Evolutionary conservation across 1,140 invertebrate genomes (phyloP), one percentile per base, ranked within the genome.

Genomic region (Penaeus vannamei): DNA sequence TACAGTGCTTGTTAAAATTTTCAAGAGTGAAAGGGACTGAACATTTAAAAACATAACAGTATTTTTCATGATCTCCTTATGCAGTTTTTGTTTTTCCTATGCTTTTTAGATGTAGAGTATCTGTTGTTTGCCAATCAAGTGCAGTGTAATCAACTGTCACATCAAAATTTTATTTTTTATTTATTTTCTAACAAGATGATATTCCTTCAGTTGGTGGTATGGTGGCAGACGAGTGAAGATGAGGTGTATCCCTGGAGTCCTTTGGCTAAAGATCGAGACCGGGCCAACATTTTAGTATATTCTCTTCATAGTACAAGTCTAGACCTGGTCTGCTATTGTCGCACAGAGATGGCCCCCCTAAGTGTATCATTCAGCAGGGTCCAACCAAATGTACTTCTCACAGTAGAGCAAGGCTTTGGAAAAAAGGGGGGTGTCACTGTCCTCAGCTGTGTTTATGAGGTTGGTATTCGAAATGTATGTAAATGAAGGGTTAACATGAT

Each of bases 161-260:
- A 20, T 42, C 2, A 19, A 20, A 42, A 53, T 81, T 42, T 42
- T 46, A 46, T 79, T 14, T 79, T 23, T 46, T 36, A 23, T 29
- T 32, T 22, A 1, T 79, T 59, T 86, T 62, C 79, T 23, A n/a
- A 46, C 17, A 79, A 42, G 23, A n/a, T 89, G 17, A 32, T 46
- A n/a, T 17, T 62, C 12, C n/a, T 82, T 61, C 89, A 95, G 95
- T 92, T 95, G 89, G 92, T 95, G 90, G 94, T 96, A 84, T 97
- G 96, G 96, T 96, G 96, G 93, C 95, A 96, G 92, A 95, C 95
- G 79, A 95, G 95, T 20, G 95, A 95, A 92, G 96, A 96, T 92
- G 96, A 97, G 93, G 96, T 96, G 22, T 96, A 96, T 93, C 96
- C 96, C 19, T 97, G 96, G 96, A 96, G 95, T 93, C 96, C 96